Percentiles rank a stretch among this genome's conserved stretches.
phyloP scores from a whole-genome alignment of 2,888 invertebrate genomes.

The Acronicta leporina region DNA sequence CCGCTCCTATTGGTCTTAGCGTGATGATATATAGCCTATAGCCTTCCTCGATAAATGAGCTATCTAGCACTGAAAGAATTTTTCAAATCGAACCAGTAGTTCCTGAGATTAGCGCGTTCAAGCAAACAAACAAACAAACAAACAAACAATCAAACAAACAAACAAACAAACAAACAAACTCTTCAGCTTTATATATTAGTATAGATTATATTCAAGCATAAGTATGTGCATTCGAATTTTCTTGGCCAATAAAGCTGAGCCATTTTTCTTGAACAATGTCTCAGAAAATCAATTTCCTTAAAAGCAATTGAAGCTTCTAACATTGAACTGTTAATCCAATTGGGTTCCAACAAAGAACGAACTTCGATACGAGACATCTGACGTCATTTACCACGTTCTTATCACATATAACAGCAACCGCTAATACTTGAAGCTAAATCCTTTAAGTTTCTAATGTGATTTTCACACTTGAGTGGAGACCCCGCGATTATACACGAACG shows the following conservation, averaged over 20 bases:
- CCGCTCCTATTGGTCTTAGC: too few relatives aligned
- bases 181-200: too few relatives aligned
- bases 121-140: too few relatives aligned
- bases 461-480: conserved; percentile 51
- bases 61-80: too few relatives aligned
- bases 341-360: conserved; percentile 19
- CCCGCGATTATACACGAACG: conserved; percentile 25
- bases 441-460: conserved; percentile 48
- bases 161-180: too few relatives aligned
- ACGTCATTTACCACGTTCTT: conserved; percentile 31
- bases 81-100: too few relatives aligned
- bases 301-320: conserved; percentile 27
- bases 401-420: conserved; percentile 39
- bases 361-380: conserved; percentile 21
- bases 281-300: conserved; percentile 29
- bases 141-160: too few relatives aligned
- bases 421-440: conserved; percentile 35
- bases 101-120: too few relatives aligned
- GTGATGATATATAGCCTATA: too few relatives aligned
- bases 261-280: conserved; percentile 18
- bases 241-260: conserved; percentile 12
- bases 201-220: neutral
- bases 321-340: conserved; percentile 33
- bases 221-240: conserved; percentile 10
- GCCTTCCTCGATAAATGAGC: too few relatives aligned